phyloP scores from a whole-genome alignment of 2,797 vertebrate species.

The Argya squamiceps region DNA sequence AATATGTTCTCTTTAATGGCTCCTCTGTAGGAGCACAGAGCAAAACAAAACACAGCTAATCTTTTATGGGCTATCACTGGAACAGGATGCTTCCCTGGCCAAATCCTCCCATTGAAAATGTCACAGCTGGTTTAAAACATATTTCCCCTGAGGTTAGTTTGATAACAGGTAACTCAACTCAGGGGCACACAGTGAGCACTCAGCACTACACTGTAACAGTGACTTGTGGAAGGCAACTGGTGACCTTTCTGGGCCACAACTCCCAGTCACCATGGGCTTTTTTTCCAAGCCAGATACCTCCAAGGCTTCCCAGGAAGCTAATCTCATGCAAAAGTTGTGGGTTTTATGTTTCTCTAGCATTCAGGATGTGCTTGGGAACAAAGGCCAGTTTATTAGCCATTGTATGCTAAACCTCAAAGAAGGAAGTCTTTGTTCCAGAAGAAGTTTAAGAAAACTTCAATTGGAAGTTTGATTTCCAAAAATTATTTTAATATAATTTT shows the following conservation, averaged over 20 bases:
- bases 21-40: not conserved
- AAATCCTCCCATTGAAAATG: not conserved
- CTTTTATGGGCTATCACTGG: not conserved
- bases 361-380: not conserved
- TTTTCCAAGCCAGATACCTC: not conserved
- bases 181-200: not conserved
- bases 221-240: not conserved
- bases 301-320: not conserved
- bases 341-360: not conserved
- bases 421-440: not conserved
- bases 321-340: not conserved
- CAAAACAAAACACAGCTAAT: not conserved
- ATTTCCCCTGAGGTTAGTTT: not conserved
- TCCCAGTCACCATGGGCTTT: not conserved
- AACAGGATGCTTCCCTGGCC: slow-evolving; percentile 11
- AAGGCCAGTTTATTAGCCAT: not conserved
- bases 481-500: not conserved
- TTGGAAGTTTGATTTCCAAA: not conserved
- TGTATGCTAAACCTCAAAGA: not conserved
- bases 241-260: not conserved
- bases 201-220: not conserved
- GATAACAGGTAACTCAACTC: not conserved
- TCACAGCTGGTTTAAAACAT: not conserved
- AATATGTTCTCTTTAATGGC: not conserved
- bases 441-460: not conserved